Evolutionary conservation across 2,113 vertebrate species (phyloP).

Genomic region (Dicrurus megarhynchus): DNA sequence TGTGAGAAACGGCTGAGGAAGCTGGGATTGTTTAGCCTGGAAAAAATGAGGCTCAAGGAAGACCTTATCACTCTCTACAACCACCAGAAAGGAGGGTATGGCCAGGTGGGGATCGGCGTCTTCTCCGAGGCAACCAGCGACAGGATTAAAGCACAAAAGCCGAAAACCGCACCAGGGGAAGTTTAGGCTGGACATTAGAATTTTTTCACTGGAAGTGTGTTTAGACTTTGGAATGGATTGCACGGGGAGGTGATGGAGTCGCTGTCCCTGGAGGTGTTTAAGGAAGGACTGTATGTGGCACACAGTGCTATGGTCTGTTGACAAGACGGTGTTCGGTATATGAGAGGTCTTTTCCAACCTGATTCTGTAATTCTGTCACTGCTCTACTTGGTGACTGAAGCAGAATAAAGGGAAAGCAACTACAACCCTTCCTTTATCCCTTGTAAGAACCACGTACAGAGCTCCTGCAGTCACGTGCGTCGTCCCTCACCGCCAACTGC

Average conservation of each 20-base stretch:
- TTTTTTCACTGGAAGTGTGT: neutral
- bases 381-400: neutral
- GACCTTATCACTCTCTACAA: neutral
- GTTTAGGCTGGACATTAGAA: neutral
- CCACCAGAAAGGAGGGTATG: no score
- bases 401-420: neutral
- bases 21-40: neutral
- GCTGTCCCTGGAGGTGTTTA: neutral
- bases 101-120: no score
- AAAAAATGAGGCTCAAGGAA: neutral
- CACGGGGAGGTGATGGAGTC: rapidly evolving
- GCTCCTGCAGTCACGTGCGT: rapidly evolving
- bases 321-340: rapidly evolving
- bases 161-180: neutral
- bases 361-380: neutral
- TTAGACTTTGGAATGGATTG: neutral
- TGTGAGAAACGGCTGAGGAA: neutral
- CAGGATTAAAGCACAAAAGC: neutral
- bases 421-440: neutral
- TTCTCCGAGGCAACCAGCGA: neutral
- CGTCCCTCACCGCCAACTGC: neutral
- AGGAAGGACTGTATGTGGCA: neutral
- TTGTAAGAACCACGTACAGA: rapidly evolving
- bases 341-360: neutral
- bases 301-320: neutral